Evolutionary conservation across 2,797 vertebrate species (phyloP), one percentile per base, ranked within the genome.

Genomic region (Borostomias antarcticus): DNA sequence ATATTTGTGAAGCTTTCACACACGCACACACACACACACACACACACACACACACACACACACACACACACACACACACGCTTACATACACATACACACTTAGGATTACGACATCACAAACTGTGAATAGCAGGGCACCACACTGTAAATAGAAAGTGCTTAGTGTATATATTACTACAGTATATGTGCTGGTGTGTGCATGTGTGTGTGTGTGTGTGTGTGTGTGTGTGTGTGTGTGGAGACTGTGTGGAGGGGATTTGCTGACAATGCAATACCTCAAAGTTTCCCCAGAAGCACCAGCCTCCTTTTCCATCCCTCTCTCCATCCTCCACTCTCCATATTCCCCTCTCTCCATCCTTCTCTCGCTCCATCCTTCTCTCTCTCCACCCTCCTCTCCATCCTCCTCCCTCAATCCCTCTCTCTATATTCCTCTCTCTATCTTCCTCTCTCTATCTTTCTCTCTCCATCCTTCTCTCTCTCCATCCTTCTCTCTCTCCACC

Each of bases 1-100:
- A 59, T 59, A 21, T 58, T 35, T 67, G 21, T 53, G 26, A 26
- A 29, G 25, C 17, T n/a, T n/a, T n/a, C n/a, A n/a, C n/a, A n/a
- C n/a, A n/a, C n/a, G 13, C 37, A 3, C 25, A 63, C 45, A 30
- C 26, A 35, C 30, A 2, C 37, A 13, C 50, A 58, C 29, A 3
- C 43, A 47, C 35, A 45, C 48, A 52, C 43, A 1, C 50, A 28
- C 19, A 6, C 51, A 30, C 15, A 26, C 56, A 48, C 57, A 19
- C 29, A 58, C 65, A 51, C 40, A 50, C 45, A 35, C 30, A 26
- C 15, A 52, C 13, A 61, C 29, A 15, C 15, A 32, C 19, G 47
- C 26, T 1, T 45, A 45, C 15, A 5, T 5, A 51, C 40, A 50
- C 45, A 35, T 21, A 26, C 15, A 52, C 13, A 61, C 29, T 10